Evolutionary conservation across 2,113 vertebrate species (phyloP), one percentile per base, ranked within the genome.

Genomic region (Conger conger): DNA sequence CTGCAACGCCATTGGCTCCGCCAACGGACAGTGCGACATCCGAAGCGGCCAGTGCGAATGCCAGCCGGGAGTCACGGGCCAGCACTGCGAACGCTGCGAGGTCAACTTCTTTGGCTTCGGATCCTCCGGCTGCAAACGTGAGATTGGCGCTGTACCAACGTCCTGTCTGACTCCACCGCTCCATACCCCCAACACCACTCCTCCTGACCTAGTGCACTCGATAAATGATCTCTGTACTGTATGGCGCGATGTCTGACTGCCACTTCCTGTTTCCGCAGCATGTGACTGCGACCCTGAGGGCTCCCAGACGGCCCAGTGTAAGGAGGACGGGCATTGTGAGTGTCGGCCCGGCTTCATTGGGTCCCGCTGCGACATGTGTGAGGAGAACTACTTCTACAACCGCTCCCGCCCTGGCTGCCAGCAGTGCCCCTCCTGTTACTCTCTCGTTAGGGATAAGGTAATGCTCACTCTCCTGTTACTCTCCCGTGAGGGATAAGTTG

Each of bases 381-480:
- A 99, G 88, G 98, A 99, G 91, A 99, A 99, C 87, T 99, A 98
- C 87, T 99, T 99, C 95, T 98, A 99, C 92, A 99, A 99, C 90
- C 97, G 97, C 76, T 96, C 98, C 0, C 94, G 95, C 54, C 97
- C 97, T 0, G 97, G 98, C 80, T 99, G 98, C 91, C 98, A 99
- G 89, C 97, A 99, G 88, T 99, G 98, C 76, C 98, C 98, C 0
- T 96, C 97, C 60, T 99, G 98, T 85, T 99, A 99, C 92, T 92
- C 97, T 63, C 88, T 99, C 42, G 97, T 99, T 60, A 96, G 97
- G 82, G 98, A 99, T 86, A 99, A 99, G 96, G 98, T 99, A 82
- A 89, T n/a, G n/a, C 40, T 45, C 73, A 27, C 68, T 45, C 35
- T 33, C 17, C 20, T 27, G 15, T 23, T 13, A 33, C 50, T 27